Conservation (phyloP, 2,113 vertebrate species). For the Donacobius atricapilla region DNA sequence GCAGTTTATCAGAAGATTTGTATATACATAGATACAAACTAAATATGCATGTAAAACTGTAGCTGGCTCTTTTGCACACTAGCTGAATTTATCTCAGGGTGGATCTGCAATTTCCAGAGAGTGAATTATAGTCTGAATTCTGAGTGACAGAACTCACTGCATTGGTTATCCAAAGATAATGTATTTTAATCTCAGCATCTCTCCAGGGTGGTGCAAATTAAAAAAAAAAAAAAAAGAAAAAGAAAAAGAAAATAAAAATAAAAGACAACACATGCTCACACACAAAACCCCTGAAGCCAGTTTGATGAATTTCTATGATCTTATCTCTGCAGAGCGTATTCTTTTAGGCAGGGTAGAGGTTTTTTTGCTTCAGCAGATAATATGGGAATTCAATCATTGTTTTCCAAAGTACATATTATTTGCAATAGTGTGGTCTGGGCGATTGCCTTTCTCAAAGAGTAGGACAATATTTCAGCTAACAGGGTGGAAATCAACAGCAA, state of each 20-base stretch:
- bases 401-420: slow-evolving; percentile 60
- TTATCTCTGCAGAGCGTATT: slow-evolving; percentile 37
- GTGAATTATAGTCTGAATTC: background rate
- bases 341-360: slow-evolving; percentile 4
- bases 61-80: background rate
- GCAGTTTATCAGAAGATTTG: slow-evolving; percentile 55
- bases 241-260: background rate
- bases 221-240: background rate
- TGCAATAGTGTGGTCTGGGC: background rate
- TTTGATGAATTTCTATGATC: slow-evolving; percentile 33
- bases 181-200: background rate
- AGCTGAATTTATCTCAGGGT: background rate
- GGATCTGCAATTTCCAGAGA: background rate
- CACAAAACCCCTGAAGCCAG: background rate
- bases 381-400: slow-evolving; percentile 60
- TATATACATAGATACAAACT: slow-evolving; percentile 24
- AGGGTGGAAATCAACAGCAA: slow-evolving; percentile 62
- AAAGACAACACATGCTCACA: background rate
- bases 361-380: slow-evolving; percentile 31
- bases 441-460: slow-evolving; percentile 44
- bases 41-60: slow-evolving; percentile 20
- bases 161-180: background rate
- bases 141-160: background rate
- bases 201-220: background rate
- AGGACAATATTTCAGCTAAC: slow-evolving; percentile 57